Evolutionary conservation across 2,113 vertebrate species (phyloP), one percentile per base, ranked within the genome.

Genomic region (Thunnus maccoyii): DNA sequence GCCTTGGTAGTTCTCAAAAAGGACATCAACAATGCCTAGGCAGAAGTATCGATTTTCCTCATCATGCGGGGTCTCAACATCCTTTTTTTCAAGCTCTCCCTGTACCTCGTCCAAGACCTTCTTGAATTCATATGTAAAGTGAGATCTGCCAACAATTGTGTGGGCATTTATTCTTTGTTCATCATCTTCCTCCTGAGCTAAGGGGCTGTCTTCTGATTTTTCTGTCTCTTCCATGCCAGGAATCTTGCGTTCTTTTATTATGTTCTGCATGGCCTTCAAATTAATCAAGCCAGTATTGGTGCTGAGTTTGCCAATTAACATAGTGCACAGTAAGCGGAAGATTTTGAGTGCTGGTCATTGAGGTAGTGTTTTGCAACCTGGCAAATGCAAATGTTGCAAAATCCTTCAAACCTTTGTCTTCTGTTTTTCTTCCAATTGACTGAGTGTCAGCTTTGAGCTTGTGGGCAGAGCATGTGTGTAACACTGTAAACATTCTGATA

Each of bases 391-490:
- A 81, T 3, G 27, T 76, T 11, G 51, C 72, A 61, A 77, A 83
- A 0, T 74, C 57, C 15, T 72, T 78, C 18, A 85, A 48, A 3
- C 78, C 78, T 47, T 69, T 69, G 48, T 78, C 70, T 2, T 9
- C 4, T 3, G 68, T 87, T 54, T 80, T 78, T 47, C 52, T 56
- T 9, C 47, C 48, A 65, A 72, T 44, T 27, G 50, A 27, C n/a
- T 88, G 51, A 12, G 22, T 0, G 1, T 70, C 68, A 27, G 82
- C 50, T 48, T 88, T 84, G 3, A 87, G 10, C 3, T 51, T 32
- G 25, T 89, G 74, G 3, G 67, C 72, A 58, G 76, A 70, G 50
- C 72, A 77, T 5, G 72, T 25, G 16, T 83, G 76, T 5, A 87
- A 36, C 11, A 80, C 88, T 32, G 79, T 73, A 58, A 60, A 72